These are phyloP conservation scores for Syngnathus typhle DNA, from an alignment of 2,113 vertebrate genomes.

Conservation along the genomic window DNA sequence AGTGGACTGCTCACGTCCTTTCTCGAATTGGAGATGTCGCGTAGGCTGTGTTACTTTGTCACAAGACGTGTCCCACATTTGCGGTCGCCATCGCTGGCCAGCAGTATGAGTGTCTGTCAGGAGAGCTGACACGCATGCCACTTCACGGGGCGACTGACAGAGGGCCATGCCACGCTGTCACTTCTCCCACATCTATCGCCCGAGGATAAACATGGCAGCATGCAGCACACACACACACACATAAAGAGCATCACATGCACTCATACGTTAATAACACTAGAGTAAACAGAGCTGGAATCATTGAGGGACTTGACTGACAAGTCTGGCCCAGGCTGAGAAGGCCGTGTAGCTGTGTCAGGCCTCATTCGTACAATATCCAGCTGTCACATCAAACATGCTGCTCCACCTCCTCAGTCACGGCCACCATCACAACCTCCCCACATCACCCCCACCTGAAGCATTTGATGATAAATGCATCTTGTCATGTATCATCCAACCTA, in stretches of 20 bases:
- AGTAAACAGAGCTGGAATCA: constrained; percentile 55
- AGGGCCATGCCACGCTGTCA: constrained; percentile 68
- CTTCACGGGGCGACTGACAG: constrained; percentile 70
- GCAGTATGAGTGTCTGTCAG: constrained; percentile 71
- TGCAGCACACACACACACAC: constrained; percentile 22
- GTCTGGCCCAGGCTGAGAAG: constrained; percentile 48
- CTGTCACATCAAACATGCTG: constrained; percentile 72
- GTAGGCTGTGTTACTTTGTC: constrained; percentile 66
- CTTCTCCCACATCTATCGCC: constrained; percentile 64
- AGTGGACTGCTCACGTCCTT: constrained; percentile 66
- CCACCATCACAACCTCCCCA: constrained; percentile 15
- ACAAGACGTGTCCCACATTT: constrained; percentile 73
- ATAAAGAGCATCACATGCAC: constrained; percentile 11
- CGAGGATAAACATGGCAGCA: constrained; percentile 52
- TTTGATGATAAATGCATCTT: constrained; percentile 27
- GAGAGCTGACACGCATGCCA: constrained; percentile 71
- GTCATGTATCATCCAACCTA: constrained; percentile 7
- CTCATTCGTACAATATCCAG: constrained; percentile 75
- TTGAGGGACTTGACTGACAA: constrained; percentile 59
- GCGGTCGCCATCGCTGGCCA: constrained; percentile 59
- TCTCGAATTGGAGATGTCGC: constrained; percentile 57
- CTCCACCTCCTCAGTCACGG: constrained; percentile 35
- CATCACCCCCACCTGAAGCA: constrained; percentile 7
- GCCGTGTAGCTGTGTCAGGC: constrained; percentile 60
- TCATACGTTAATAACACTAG: constrained; percentile 55